Conservation (phyloP, 1,140 invertebrate species). For the Batillaria attramentaria region DNA sequence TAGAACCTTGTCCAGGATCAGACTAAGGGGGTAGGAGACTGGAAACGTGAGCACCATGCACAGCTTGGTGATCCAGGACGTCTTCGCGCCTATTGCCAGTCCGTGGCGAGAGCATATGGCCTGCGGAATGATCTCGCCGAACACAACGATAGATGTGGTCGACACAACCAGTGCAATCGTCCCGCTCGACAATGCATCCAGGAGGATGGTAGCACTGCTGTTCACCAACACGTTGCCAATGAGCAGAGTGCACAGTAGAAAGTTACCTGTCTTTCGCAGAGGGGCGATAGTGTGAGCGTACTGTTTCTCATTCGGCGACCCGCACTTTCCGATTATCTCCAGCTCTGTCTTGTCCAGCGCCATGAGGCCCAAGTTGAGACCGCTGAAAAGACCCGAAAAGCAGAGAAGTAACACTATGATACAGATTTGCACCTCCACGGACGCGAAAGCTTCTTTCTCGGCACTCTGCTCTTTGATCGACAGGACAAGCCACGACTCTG, state of each 20-base stretch:
- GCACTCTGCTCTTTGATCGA: conserved; percentile 37
- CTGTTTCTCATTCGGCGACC: conserved; percentile 70
- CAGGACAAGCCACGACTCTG: conserved; percentile 73
- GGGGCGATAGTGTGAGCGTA: conserved; percentile 72
- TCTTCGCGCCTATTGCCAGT: conserved; percentile 94
- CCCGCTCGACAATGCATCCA: conserved; percentile 93
- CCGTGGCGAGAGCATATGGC: conserved; percentile 96
- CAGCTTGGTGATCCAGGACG: conserved; percentile 92
- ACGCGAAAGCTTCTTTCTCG: conserved; percentile 60
- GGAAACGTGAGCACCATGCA: conserved; percentile 97
- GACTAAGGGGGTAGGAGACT: conserved; percentile 93
- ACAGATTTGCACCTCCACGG: conserved; percentile 76
- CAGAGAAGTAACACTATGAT: conserved; percentile 85
- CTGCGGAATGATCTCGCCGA: conserved; percentile 96
- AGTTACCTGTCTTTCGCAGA: conserved; percentile 84
- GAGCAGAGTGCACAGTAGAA: conserved; percentile 92
- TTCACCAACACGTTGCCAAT: conserved; percentile 99
- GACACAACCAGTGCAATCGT: conserved; percentile 81
- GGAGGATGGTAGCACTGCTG: conserved; percentile 94
- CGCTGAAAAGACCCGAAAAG: conserved; percentile 85
- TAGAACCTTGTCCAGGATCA: conserved; percentile 91
- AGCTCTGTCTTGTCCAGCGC: conserved; percentile 94
- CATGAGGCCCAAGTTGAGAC: conserved; percentile 97
- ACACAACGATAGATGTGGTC: conserved; percentile 93
- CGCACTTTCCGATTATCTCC: conserved; percentile 91